Percentiles rank a stretch among this genome's conserved stretches.
phyloP scores from a whole-genome alignment of 2,113 vertebrate genomes.

The Alethe castanea region DNA sequence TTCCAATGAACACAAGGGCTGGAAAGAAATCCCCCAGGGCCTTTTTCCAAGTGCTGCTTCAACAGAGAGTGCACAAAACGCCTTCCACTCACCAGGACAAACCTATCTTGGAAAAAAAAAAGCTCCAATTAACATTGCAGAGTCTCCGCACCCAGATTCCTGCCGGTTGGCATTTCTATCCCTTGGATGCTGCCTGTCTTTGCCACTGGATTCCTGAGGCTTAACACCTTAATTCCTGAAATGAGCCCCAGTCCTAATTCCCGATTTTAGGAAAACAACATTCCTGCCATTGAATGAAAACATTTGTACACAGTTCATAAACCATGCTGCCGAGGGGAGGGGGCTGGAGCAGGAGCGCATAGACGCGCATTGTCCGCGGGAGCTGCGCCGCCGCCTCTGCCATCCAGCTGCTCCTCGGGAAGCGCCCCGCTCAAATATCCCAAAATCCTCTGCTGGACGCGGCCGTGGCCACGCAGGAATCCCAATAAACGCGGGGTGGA shows the following conservation, averaged over 20 bases:
- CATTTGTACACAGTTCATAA: slow-evolving; percentile 71
- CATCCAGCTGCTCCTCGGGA: slow-evolving; percentile 54
- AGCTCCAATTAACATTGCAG: neutral
- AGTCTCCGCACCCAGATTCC: slow-evolving; percentile 50
- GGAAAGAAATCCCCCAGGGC: neutral
- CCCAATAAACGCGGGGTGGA: neutral
- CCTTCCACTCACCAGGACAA: slow-evolving; percentile 35
- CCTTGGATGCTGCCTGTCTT: slow-evolving; percentile 40
- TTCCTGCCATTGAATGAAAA: slow-evolving; percentile 68
- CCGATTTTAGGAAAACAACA: slow-evolving; percentile 72
- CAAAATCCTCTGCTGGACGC: neutral
- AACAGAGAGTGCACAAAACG: neutral
- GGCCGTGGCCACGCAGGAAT: neutral
- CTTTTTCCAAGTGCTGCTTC: slow-evolving; percentile 14
- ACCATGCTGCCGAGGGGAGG: slow-evolving; percentile 63
- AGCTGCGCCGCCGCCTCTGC: neutral
- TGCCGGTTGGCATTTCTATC: neutral
- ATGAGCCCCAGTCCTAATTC: slow-evolving; percentile 61
- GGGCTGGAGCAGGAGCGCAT: neutral
- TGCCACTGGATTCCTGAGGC: slow-evolving; percentile 68
- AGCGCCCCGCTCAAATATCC: slow-evolving; percentile 51
- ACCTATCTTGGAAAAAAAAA: neutral
- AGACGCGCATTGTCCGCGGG: slow-evolving; percentile 42
- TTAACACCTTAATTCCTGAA: slow-evolving; percentile 71
- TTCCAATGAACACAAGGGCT: neutral